A percentile compares a stretch with the other conserved stretches of the same genome.
Conservation (phyloP, 1,140 invertebrate species). For the Pseudomyrmex gracilis region DNA sequence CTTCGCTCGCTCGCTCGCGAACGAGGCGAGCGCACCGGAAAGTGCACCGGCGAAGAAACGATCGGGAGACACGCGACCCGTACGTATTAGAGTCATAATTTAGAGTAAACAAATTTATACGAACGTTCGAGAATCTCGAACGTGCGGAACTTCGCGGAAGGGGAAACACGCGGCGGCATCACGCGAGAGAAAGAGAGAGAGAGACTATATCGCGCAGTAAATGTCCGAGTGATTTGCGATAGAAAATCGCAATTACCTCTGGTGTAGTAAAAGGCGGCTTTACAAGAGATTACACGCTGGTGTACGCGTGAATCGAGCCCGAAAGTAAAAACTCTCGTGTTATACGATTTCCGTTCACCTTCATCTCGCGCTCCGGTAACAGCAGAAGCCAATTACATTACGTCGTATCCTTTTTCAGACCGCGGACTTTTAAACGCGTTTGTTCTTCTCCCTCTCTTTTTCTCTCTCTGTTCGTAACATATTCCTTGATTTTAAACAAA, state of each 20-base stretch:
- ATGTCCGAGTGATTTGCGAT: conserved; percentile 50
- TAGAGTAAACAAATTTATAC: conserved; percentile 57
- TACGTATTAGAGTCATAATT: conserved; percentile 42
- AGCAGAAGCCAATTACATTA: neutral
- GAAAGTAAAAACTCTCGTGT: conserved; percentile 22
- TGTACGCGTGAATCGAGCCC: conserved; percentile 11
- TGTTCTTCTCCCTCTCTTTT: no score
- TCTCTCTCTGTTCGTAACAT: no score
- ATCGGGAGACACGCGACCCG: conserved; percentile 55
- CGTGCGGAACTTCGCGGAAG: conserved; percentile 42
- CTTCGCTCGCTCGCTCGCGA: conserved; percentile 6
- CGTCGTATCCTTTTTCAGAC: neutral
- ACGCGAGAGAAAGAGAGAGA: conserved; percentile 39
- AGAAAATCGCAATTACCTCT: conserved; percentile 46
- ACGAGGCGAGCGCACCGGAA: neutral
- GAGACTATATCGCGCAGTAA: conserved; percentile 38
- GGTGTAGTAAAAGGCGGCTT: neutral
- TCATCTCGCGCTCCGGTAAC: no score
- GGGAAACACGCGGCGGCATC: conserved; percentile 26
- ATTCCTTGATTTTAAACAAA: neutral
- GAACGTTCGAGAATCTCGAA: conserved; percentile 7
- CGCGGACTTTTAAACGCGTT: no score
- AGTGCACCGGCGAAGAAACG: conserved; percentile 35
- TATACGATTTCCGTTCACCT: conserved; percentile 1
- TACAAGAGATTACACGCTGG: conserved; percentile 23